Base-by-base conservation (phyloP, 1,140 invertebrate species). In the Choristoneura fumiferana region DNA sequence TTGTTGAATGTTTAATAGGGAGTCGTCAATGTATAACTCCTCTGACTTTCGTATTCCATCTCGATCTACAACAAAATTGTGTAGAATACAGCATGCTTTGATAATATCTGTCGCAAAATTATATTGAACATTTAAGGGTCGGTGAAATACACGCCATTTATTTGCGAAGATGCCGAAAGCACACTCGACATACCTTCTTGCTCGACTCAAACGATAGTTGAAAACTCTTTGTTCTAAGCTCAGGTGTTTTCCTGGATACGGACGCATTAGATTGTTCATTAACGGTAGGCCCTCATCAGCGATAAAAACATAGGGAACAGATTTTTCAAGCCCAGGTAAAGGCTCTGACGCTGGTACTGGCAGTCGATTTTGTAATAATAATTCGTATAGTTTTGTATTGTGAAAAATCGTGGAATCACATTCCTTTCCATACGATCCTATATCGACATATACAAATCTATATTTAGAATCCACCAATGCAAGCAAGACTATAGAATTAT, bases 91-190 rank as follows among this genome's bases (percentile, higher is more conserved):
- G 29, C 62, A 60, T 58, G 63, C 61, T 65, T 78, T 75, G 58
- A 78, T 62, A 67, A 80, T 77, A 36, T 64, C 35, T 52, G 69
- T 66, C 56, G 68, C 67, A 62, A 57, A 43, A 40, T 76, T 62
- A 58, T 57, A 58, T 59, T 56, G 17, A 60, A 74, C 63, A 60
- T 69, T 54, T 45, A 83, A 70, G 17, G 68, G 39, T 58, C 57
- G 67, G 38, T 65, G 58, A 29, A 89, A 81, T 53, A 90, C 76
- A 52, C 79, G 63, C 82, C 79, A 90, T 61, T 82, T 83, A 52
- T 73, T 70, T 15, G 71, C 67, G 29, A 90, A 54, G 34, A 90
- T 81, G n/a, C 82, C 88, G 72, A 89, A 89, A 1, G 79, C 58
- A 67, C 85, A 84, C 73, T 89, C 89, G 5, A 89, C 72, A 38